Base-by-base conservation (phyloP, 2,888 invertebrate genomes). In the Furcula furcula region DNA sequence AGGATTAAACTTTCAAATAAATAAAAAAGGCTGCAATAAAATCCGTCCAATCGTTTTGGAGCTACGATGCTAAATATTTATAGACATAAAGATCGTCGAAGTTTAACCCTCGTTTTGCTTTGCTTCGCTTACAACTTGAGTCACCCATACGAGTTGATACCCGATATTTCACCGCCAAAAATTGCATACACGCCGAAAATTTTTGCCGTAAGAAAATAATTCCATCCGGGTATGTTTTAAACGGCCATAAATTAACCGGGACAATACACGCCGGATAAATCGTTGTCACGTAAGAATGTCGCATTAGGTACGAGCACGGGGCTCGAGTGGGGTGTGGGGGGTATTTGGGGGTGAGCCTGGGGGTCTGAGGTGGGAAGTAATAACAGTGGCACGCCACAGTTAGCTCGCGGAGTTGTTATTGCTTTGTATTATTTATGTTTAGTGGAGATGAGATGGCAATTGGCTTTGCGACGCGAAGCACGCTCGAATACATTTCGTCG, bases 261-360 rank as follows among this genome's bases (percentile, higher is more conserved):
- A 86, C 86, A 86, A 86, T 86, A 85, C 83, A 85, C 66, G 76
- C 57, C 55, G 83, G 83, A 87, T 87, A 86, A 85, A 87, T 86
- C 82, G 86, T 76, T 84, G 85, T 85, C 85, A 86, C 86, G 81
- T 84, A 84, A 86, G 85, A 87, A 86, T 86, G 82, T 78, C 80
- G 78, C 76, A 79, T 81, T 81, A 81, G 77, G 72, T 65, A 56
- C 57, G 60, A 50, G 48, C 40, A 59, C 55, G 56, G 54, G 44
- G 16, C 27, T 38, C 35, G 31, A 34, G 39, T 36, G 33, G 29
- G 29, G 28, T 9, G 28, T 25, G 31, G 30, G 46, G 31, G 39
- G 35, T 33, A 32, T 32, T 21, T 23, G 34, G 44, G 49, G 40
- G 22, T 22, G 40, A 35, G 39, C n/a, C 56, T 46, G 29, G 29